A percentile compares a stretch with the other conserved stretches of the same genome.
Conservation (phyloP, 2,888 invertebrate species). For the Drosophila anomalipes region DNA sequence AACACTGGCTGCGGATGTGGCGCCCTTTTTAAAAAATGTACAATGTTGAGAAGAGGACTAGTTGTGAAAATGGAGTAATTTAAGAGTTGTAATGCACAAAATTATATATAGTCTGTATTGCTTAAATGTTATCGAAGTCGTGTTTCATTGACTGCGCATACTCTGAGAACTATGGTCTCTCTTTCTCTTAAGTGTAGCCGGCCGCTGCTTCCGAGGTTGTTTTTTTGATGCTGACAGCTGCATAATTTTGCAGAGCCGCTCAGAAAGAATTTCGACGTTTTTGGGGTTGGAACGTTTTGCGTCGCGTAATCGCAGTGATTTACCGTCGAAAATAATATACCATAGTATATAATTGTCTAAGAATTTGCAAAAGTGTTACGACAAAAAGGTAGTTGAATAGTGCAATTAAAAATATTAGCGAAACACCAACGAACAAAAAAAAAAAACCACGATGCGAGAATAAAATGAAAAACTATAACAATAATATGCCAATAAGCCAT, state of each 20-base stretch:
- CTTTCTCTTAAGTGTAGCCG: conserved; percentile 42
- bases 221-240: conserved; percentile 43
- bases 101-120: neutral
- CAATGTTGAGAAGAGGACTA: neutral
- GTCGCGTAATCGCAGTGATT: conserved; percentile 59
- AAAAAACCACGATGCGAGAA: neutral
- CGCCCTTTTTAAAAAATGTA: conserved; percentile 2
- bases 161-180: conserved; percentile 22
- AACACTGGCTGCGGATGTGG: conserved; percentile 1
- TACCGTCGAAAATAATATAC: conserved; percentile 29
- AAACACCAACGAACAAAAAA: neutral
- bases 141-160: conserved; percentile 50
- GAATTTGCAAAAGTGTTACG: conserved; percentile 15
- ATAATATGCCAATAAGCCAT: conserved; percentile 19
- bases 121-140: conserved; percentile 4
- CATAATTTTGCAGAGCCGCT: conserved; percentile 49
- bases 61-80: neutral
- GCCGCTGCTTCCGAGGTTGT: conserved; percentile 39
- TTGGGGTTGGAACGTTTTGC: conserved; percentile 70
- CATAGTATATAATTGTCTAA: conserved; percentile 14
- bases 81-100: neutral
- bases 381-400: conserved; percentile 26
- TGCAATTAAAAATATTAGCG: neutral
- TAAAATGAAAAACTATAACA: conserved; percentile 3
- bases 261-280: conserved; percentile 65